These are phyloP conservation scores for Macaria notata DNA, from an alignment of 2,888 invertebrate genomes.

Conservation along the genomic window DNA sequence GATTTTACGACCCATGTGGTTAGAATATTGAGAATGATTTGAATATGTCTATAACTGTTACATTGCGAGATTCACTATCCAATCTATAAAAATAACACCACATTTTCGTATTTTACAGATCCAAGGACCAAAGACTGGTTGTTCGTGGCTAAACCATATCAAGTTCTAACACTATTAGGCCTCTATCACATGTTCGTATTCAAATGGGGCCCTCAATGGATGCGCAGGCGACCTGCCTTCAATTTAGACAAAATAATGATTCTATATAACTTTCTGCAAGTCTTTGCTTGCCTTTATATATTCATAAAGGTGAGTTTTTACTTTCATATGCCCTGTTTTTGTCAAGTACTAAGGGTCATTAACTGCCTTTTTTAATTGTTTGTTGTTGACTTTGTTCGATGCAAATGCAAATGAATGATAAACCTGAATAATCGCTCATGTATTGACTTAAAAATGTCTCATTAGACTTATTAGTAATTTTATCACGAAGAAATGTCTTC, in stretches of 20 bases:
- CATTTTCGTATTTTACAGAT: conserved; percentile 70
- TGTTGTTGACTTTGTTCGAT: not conserved
- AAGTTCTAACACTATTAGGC: conserved; percentile 77
- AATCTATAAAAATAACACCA: too few relatives aligned
- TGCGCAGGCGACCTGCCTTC: conserved; percentile 85
- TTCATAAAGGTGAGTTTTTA: conserved; percentile 74
- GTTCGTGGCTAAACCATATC: conserved; percentile 85
- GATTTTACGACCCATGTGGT: too few relatives aligned
- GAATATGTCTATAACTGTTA: too few relatives aligned
- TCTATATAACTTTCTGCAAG: conserved; percentile 86
- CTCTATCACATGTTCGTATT: conserved; percentile 87
- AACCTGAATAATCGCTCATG: too few relatives aligned
- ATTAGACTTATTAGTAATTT: too few relatives aligned
- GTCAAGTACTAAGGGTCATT: too few relatives aligned
- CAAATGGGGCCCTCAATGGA: conserved; percentile 87
- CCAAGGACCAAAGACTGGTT: conserved; percentile 85
- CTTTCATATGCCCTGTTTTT: too few relatives aligned
- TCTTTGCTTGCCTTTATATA: conserved; percentile 79
- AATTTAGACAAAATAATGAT: conserved; percentile 85
- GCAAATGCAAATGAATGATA: too few relatives aligned
- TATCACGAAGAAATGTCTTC: too few relatives aligned
- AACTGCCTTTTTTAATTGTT: not conserved
- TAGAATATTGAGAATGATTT: too few relatives aligned
- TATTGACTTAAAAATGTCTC: too few relatives aligned
- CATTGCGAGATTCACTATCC: too few relatives aligned